These are phyloP conservation scores for Perizoma affinitatum DNA, from an alignment of 2,888 invertebrate species.

Conservation along the genomic window DNA sequence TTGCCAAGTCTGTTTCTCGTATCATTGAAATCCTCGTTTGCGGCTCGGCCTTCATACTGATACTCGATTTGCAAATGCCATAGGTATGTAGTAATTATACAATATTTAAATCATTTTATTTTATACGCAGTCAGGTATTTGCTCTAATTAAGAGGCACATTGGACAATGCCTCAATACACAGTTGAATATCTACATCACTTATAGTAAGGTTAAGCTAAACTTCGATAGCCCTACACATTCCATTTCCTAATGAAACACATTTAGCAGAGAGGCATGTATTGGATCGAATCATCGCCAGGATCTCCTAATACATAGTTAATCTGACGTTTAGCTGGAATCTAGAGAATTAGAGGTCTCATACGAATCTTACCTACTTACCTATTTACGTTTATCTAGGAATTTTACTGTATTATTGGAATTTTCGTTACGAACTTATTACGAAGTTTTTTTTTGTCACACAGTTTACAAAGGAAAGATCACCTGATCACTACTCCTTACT, in stretches of 20 bases:
- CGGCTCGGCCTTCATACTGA: too few relatives aligned
- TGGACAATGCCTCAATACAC: slow-evolving; percentile 16
- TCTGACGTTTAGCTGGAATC: slow-evolving; percentile 17
- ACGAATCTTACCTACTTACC: background rate
- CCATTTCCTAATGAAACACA: slow-evolving; percentile 31
- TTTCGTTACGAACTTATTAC: too few relatives aligned
- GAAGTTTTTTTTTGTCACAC: too few relatives aligned
- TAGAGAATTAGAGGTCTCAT: slow-evolving; percentile 13
- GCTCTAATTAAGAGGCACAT: slow-evolving; percentile 10
- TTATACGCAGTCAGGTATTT: background rate
- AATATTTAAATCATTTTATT: too few relatives aligned
- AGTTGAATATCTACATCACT: slow-evolving; percentile 7
- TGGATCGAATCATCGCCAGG: slow-evolving; percentile 26
- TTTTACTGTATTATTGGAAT: too few relatives aligned
- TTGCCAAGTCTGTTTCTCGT: too few relatives aligned
- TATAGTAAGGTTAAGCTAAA: slow-evolving; percentile 1
- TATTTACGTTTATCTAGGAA: too few relatives aligned
- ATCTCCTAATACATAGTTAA: slow-evolving; percentile 17
- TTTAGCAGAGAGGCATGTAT: slow-evolving; percentile 27
- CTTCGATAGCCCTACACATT: slow-evolving; percentile 24
- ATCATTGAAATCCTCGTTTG: too few relatives aligned
- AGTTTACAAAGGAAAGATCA: too few relatives aligned
- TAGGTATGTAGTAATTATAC: too few relatives aligned
- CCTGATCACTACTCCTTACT: too few relatives aligned
- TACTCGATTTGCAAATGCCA: too few relatives aligned